Percentiles rank a stretch among this genome's conserved stretches.
Evolutionary conservation across 2,888 invertebrate genomes (phyloP).

Genomic region (Yponomeuta plumbellus): DNA sequence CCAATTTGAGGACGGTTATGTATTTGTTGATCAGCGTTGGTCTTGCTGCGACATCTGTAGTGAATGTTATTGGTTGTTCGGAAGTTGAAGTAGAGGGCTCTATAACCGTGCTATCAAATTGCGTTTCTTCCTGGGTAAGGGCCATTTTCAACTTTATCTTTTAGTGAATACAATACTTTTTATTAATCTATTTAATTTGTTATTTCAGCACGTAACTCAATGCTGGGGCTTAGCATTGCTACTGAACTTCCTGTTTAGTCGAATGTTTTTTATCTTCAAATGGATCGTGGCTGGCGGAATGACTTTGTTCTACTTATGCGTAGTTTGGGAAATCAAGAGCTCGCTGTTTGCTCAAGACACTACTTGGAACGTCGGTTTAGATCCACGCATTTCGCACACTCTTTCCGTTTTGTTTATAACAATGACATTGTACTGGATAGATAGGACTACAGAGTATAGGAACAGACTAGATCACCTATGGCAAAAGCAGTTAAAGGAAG

Average conservation of each 20-base stretch:
- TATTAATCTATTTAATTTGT: not conserved
- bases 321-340: constrained; percentile 80
- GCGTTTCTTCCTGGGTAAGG: constrained; percentile 71
- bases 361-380: constrained; percentile 82
- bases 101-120: constrained; percentile 55
- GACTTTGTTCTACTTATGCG: constrained; percentile 80
- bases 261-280: constrained; percentile 90
- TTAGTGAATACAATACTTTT: not conserved
- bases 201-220: constrained; percentile 85
- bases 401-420: constrained; percentile 84
- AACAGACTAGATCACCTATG: constrained; percentile 89
- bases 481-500: constrained; percentile 82
- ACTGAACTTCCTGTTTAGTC: constrained; percentile 88
- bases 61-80: constrained; percentile 76
- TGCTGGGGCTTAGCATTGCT: constrained; percentile 79
- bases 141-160: constrained; percentile 24
- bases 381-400: constrained; percentile 83
- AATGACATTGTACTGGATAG: constrained; percentile 87
- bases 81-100: constrained; percentile 40
- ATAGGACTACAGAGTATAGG: constrained; percentile 92
- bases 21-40: constrained; percentile 81
- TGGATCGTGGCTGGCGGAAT: constrained; percentile 81
- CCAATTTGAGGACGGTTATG: constrained; percentile 77
- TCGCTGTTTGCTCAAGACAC: constrained; percentile 76
- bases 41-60: constrained; percentile 79